These are phyloP conservation scores for Tenthredo livida DNA, from an alignment of 2,888 invertebrate species.

Conservation along the genomic window DNA sequence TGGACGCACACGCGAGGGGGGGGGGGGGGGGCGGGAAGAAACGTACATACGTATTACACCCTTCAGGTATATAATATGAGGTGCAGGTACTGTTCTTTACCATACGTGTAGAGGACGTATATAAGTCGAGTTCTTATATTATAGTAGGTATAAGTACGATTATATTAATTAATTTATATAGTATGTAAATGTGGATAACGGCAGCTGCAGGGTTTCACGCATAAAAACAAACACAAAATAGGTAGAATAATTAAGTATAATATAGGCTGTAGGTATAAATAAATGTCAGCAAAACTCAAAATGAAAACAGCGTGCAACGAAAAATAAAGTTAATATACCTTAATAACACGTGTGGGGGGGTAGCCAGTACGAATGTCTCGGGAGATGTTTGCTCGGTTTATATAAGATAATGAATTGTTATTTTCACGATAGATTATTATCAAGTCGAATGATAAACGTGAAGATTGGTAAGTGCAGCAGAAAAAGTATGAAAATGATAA, in stretches of 20 bases:
- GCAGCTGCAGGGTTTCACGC: conserved; percentile 28
- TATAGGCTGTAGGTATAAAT: conserved; percentile 11
- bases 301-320: conserved; percentile 73
- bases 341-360: conserved; percentile 68
- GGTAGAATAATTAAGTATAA: conserved; percentile 49
- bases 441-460: not conserved
- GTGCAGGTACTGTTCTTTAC: not conserved
- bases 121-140: not conserved
- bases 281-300: conserved; percentile 52
- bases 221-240: conserved; percentile 43
- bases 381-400: conserved; percentile 30
- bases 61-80: not conserved
- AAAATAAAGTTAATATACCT: conserved; percentile 61
- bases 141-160: not conserved
- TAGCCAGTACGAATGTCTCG: conserved; percentile 65
- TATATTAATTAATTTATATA: not conserved
- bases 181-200: conserved; percentile 1
- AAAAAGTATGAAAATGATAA: not conserved
- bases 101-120: not conserved
- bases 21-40: not conserved
- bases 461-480: not conserved
- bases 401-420: not conserved
- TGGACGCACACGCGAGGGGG: not conserved
- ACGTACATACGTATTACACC: not conserved
- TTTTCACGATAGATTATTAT: not conserved